Conservation (phyloP, 1,140 invertebrate genomes). For the Gonioctena quinquepunctata region DNA sequence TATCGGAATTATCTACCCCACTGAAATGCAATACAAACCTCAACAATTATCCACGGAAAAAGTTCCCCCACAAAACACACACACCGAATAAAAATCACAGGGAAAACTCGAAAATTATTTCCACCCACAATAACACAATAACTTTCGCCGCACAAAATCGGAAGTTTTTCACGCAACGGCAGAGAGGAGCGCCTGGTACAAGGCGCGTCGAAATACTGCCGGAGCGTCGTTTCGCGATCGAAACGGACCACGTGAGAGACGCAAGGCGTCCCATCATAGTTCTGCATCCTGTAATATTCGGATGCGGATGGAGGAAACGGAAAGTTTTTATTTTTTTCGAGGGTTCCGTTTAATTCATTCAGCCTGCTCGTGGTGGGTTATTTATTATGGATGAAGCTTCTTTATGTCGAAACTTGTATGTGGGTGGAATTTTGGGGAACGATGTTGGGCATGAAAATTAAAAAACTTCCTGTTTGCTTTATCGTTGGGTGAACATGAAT, state of each 20-base stretch:
- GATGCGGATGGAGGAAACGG: too few species aligned
- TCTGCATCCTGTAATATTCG: too few species aligned
- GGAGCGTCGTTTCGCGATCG: background rate
- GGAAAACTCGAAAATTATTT: background rate
- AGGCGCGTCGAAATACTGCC: constrained; percentile 1
- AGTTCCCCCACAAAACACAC: background rate
- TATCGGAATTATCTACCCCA: too few species aligned
- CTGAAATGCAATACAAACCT: background rate
- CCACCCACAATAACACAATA: background rate
- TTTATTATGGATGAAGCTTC: too few species aligned
- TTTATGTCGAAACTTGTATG: too few species aligned
- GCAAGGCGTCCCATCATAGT: background rate
- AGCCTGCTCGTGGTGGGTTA: too few species aligned
- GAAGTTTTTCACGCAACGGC: background rate
- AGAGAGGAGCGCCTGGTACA: background rate
- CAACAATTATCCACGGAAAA: background rate
- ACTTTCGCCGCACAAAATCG: background rate
- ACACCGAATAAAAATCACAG: background rate
- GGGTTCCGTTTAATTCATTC: too few species aligned
- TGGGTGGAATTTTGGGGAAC: too few species aligned
- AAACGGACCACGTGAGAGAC: constrained; percentile 7
- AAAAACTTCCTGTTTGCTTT: too few species aligned
- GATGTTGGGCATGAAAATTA: too few species aligned
- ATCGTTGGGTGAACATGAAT: too few species aligned
- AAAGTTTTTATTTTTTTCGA: too few species aligned